A percentile compares a stretch with the other conserved stretches of the same genome.
Evolutionary conservation across 1,140 invertebrate species (phyloP).

Genomic region (Diprion similis): DNA sequence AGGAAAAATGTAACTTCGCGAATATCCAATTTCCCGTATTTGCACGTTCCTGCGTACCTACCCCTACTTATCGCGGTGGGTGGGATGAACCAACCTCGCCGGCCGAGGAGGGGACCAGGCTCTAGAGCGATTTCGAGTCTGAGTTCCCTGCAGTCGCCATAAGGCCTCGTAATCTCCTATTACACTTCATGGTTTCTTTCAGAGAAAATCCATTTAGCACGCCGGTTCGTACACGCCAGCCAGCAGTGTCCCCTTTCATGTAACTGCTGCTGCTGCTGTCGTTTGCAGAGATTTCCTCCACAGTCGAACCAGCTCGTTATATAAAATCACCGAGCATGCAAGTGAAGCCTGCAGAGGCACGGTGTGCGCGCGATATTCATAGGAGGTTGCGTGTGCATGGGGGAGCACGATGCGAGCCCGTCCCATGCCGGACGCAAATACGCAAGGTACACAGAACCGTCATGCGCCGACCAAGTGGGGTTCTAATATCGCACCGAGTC

Average conservation of each 20-base stretch:
- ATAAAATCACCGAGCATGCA: not conserved
- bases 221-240: constrained; percentile 9
- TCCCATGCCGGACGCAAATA: no score
- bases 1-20: not conserved
- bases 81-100: not conserved
- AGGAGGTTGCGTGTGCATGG: not conserved
- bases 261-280: not conserved
- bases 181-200: constrained; percentile 14
- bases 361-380: not conserved
- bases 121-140: constrained; percentile 2
- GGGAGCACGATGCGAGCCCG: no score
- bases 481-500: not conserved
- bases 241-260: constrained; percentile 6
- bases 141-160: not conserved
- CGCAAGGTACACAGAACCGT: not conserved
- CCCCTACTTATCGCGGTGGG: not conserved
- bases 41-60: not conserved
- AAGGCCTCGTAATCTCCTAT: constrained; percentile 15
- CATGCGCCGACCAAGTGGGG: constrained; percentile 1
- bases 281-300: not conserved
- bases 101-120: not conserved
- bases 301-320: not conserved
- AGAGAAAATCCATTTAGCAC: constrained; percentile 14
- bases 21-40: constrained; percentile 13
- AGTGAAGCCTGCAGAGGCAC: not conserved